Evolutionary conservation across 2,888 invertebrate genomes (phyloP).

Genomic region (Leptopilina drosophilae): DNA sequence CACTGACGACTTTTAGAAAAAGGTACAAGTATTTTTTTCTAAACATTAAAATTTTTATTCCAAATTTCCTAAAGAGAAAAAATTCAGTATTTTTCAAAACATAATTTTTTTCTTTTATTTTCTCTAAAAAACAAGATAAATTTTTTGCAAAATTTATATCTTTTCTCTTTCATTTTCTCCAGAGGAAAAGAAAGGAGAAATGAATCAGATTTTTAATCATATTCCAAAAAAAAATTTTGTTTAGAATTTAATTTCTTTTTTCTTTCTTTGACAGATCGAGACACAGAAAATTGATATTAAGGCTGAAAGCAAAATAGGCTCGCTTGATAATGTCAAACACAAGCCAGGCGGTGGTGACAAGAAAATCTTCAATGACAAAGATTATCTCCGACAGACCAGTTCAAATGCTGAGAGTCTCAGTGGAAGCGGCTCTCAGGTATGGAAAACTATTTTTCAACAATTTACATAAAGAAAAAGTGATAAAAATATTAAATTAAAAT

Average conservation of each 20-base stretch:
- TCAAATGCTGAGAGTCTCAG: slow-evolving; percentile 70
- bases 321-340: slow-evolving; percentile 93
- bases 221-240: neutral
- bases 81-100: too few species aligned
- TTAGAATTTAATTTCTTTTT: neutral
- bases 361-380: slow-evolving; percentile 95
- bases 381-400: slow-evolving; percentile 88
- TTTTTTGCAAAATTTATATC: too few species aligned
- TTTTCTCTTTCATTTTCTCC: too few species aligned
- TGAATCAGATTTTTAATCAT: too few species aligned
- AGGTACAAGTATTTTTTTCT: slow-evolving; percentile 12
- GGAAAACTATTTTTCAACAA: slow-evolving; percentile 37
- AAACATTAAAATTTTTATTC: too few species aligned
- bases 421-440: slow-evolving; percentile 74
- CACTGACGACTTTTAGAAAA: neutral
- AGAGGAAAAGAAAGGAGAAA: too few species aligned
- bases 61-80: too few species aligned
- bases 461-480: neutral
- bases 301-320: slow-evolving; percentile 94
- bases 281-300: slow-evolving; percentile 94
- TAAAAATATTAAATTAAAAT: neutral
- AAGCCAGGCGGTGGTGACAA: slow-evolving; percentile 95
- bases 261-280: slow-evolving; percentile 83
- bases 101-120: too few species aligned
- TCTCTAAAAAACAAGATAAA: too few species aligned